Percentiles rank a stretch among this genome's conserved stretches.
Conservation (phyloP, 2,888 invertebrate genomes). For the Eupithecia vulgata region DNA sequence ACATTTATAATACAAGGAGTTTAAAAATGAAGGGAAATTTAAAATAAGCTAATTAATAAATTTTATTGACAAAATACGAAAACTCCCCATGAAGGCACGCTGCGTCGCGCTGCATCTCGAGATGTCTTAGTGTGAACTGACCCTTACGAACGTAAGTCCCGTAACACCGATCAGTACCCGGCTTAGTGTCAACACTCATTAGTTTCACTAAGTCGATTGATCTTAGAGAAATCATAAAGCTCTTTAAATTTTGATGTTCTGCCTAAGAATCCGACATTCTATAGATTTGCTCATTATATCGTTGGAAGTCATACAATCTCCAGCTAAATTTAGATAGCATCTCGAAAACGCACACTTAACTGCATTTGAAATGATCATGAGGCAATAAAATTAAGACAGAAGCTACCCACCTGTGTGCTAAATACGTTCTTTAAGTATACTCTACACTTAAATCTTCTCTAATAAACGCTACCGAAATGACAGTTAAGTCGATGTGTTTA, state of each 20-base stretch:
- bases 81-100: too few relatives aligned
- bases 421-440: slow-evolving; percentile 28
- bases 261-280: background rate
- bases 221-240: background rate
- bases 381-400: slow-evolving; percentile 23
- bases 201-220: background rate
- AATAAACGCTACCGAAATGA: slow-evolving; percentile 34
- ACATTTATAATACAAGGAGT: too few relatives aligned
- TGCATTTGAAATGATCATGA: slow-evolving; percentile 13
- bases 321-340: slow-evolving; percentile 5
- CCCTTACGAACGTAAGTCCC: background rate
- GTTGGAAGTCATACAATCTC: background rate
- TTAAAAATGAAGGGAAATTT: too few relatives aligned
- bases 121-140: slow-evolving; percentile 21
- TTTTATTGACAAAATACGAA: too few relatives aligned
- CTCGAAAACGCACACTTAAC: slow-evolving; percentile 6
- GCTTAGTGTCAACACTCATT: background rate
- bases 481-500: slow-evolving; percentile 62
- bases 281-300: background rate
- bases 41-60: too few relatives aligned
- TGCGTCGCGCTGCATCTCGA: too few relatives aligned
- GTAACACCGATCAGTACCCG: too few relatives aligned
- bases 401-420: slow-evolving; percentile 21
- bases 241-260: background rate
- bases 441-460: slow-evolving; percentile 24